Percentiles rank a stretch among this genome's conserved stretches.
Evolutionary conservation across 2,113 vertebrate genomes (phyloP).

Genomic region (Phrynocephalus versicolor): DNA sequence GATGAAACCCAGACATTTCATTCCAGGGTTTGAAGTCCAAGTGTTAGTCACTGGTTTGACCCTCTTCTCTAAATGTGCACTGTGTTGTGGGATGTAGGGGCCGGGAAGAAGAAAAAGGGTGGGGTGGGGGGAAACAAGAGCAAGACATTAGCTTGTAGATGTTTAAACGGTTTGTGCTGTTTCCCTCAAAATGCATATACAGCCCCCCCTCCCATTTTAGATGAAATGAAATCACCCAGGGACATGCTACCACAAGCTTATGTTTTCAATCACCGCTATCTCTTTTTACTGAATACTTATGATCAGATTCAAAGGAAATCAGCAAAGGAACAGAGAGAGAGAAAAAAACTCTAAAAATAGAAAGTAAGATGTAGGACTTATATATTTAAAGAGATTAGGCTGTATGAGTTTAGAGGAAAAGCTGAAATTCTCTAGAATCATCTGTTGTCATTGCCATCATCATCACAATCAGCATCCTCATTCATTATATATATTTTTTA

Average conservation of each 20-base stretch:
- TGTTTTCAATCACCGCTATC: conserved; percentile 37
- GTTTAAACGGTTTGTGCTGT: conserved; percentile 43
- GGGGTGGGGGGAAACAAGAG: not conserved
- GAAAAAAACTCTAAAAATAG: conserved; percentile 32
- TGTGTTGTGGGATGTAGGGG: too few relatives aligned
- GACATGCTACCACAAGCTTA: not conserved
- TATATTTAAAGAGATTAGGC: conserved; percentile 41
- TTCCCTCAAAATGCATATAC: conserved; percentile 45
- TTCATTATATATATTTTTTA: conserved; percentile 4
- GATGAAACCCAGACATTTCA: conserved; percentile 18
- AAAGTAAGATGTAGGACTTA: conserved; percentile 47
- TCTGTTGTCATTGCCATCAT: conserved; percentile 12
- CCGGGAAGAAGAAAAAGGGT: too few relatives aligned
- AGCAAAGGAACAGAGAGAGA: conserved; percentile 43
- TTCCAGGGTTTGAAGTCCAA: conserved; percentile 41
- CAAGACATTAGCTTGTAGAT: conserved; percentile 16
- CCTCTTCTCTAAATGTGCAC: conserved; percentile 9
- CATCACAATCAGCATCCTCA: conserved; percentile 12
- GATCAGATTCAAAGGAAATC: conserved; percentile 54
- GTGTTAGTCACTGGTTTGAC: not conserved
- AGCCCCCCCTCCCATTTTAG: conserved; percentile 28
- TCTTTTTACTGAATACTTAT: conserved; percentile 13
- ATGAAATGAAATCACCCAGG: conserved; percentile 32
- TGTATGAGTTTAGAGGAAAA: conserved; percentile 38
- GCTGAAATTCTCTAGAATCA: conserved; percentile 39